Evolutionary conservation across 1,140 invertebrate genomes (phyloP), one percentile per base, ranked within the genome.

Genomic region (Cherax quadricarinatus): DNA sequence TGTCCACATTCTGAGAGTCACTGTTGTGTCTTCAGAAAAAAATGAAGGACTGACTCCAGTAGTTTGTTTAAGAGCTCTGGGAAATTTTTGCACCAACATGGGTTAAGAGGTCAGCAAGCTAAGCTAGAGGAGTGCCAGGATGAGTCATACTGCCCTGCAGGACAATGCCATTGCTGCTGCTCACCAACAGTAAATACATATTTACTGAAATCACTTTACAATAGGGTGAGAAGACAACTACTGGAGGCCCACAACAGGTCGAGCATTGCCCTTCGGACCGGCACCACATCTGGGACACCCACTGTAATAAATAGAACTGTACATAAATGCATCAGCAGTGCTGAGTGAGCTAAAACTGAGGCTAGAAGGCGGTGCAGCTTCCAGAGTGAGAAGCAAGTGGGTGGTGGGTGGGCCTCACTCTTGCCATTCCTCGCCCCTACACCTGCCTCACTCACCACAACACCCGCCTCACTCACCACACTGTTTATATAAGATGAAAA

Each of bases 241-340:
- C 48, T 21, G 21, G 48, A 81, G 48, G 48, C 0, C 4, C 4
- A 41, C 78, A 80, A 80, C 14, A 41, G 14, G 24, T n/a, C 48
- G 66, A 66, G 51, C 57, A 66, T 48, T n/a, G 4, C 70, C 83
- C 9, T 18, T 60, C 4, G 24, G 83, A 62, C 62, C 24, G 60
- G 75, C 48, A 60, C 89, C 89, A 86, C 89, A 79, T 62, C 84
- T 84, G 57, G 75, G 89, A 86, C 81, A 73, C 41, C 84, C 89
- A 91, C 89, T 60, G 53, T 91, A 91, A 91, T 91, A 91, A 91
- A 91, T 91, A 91, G 84, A 85, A 80, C 89, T 91, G 89, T 91
- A 91, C 89, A 91, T 91, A 91, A 91, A 91, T 91, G 89, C 89
- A 91, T 86, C 89, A 86, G 89, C 89, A 86, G 89, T 86, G 89